Percentiles rank a stretch among this genome's conserved stretches.
These are phyloP conservation scores for Drosophila falleni DNA, from an alignment of 2,888 invertebrate genomes.

Conservation along the genomic window DNA sequence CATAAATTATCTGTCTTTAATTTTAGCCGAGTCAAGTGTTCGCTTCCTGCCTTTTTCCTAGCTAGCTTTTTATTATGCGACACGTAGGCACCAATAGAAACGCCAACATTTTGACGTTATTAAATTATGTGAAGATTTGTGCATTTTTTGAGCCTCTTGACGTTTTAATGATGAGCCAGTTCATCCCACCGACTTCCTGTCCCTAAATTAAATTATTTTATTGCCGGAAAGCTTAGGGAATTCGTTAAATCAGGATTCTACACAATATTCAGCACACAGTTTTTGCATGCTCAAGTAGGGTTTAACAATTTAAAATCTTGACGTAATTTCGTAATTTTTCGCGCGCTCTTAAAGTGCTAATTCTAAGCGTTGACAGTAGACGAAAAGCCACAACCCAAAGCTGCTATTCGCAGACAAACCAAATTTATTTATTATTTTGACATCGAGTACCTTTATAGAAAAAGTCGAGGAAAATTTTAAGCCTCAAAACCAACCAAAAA, in stretches of 20 bases:
- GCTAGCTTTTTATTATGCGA: constrained; percentile 72
- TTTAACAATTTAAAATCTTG: constrained; percentile 29
- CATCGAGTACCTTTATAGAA: constrained; percentile 34
- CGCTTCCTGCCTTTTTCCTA: constrained; percentile 14
- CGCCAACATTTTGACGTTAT: constrained; percentile 63
- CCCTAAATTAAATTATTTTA: constrained; percentile 79
- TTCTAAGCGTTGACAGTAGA: constrained; percentile 26
- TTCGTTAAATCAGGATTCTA: constrained; percentile 74
- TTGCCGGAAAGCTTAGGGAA: constrained; percentile 73
- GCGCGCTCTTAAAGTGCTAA: constrained; percentile 43
- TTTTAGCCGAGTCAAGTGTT: constrained; percentile 44
- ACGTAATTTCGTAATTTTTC: constrained; percentile 42
- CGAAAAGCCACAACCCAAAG: constrained; percentile 30
- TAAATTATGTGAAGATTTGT: constrained; percentile 81
- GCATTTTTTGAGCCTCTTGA: constrained; percentile 72
- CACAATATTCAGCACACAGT: constrained; percentile 63
- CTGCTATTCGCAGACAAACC: constrained; percentile 51
- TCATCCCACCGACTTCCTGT: constrained; percentile 24
- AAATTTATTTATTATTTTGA: constrained; percentile 69
- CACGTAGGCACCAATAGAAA: constrained; percentile 57
- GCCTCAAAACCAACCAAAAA: constrained; percentile 57
- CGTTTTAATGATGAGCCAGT: constrained; percentile 72
- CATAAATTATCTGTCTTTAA: constrained; percentile 67
- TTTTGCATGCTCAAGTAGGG: constrained; percentile 53
- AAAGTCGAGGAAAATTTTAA: constrained; percentile 31